phyloP scores from a whole-genome alignment of 2,113 vertebrate species.

The Tauraco erythrolophus region DNA sequence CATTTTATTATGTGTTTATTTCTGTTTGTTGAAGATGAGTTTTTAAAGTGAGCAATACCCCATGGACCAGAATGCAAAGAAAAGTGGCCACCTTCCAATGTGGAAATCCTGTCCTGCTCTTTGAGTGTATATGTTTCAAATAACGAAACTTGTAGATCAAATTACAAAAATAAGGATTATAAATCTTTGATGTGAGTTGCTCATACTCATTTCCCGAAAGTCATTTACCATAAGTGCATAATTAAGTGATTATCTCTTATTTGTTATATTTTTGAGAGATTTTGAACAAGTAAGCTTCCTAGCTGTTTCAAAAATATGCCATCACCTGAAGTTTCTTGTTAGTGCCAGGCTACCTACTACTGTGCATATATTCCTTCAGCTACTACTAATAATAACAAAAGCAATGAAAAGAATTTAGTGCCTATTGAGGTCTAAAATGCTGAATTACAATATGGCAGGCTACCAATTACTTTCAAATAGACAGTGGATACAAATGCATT shows the following conservation, averaged over 20 bases:
- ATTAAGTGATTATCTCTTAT: constrained; percentile 27
- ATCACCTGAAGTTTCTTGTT: not conserved
- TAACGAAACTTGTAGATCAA: not conserved
- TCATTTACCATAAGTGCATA: not conserved
- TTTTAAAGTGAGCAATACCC: not conserved
- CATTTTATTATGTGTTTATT: not conserved
- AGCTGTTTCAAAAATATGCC: not conserved
- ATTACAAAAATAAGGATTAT: not conserved
- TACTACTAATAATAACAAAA: not conserved
- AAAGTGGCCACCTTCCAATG: not conserved
- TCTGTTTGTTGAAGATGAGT: not conserved
- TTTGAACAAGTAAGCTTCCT: not conserved
- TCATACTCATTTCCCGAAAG: not conserved
- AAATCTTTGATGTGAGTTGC: not conserved
- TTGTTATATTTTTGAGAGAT: not conserved
- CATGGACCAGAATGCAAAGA: not conserved
- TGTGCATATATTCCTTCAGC: not conserved
- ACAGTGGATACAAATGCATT: not conserved
- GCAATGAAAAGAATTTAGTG: not conserved
- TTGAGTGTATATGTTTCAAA: not conserved
- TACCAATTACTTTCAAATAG: not conserved
- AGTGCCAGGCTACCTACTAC: not conserved
- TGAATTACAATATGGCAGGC: not conserved
- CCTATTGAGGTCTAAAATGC: not conserved
- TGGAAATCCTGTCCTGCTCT: not conserved